Conservation (phyloP, 2,797 vertebrate species). For the Trichosurus vulpecula region DNA sequence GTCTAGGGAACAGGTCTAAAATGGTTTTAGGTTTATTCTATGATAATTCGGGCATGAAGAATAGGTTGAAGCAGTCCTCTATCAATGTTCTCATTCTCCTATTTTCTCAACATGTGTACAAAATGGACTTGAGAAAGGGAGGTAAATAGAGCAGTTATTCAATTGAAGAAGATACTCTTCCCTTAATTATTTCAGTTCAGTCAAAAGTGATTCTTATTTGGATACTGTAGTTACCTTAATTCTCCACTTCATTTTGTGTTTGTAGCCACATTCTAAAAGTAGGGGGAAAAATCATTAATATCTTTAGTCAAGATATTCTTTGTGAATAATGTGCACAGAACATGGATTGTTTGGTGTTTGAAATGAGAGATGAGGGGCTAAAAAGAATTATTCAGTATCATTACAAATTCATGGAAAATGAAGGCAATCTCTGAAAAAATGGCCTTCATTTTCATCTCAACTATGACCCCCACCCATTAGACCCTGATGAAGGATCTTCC, state of each 20-base stretch:
- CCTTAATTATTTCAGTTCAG: slow-evolving; percentile 54
- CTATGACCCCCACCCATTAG: slow-evolving; percentile 23
- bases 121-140: slow-evolving; percentile 31
- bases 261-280: slow-evolving; percentile 40
- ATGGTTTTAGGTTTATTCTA: slow-evolving; percentile 42
- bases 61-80: slow-evolving; percentile 35
- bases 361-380: slow-evolving; percentile 30
- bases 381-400: slow-evolving; percentile 48
- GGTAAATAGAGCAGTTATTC: background rate
- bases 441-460: slow-evolving; percentile 47
- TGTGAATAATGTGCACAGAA: slow-evolving; percentile 26
- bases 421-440: slow-evolving; percentile 23
- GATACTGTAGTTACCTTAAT: slow-evolving; percentile 48
- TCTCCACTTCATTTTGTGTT: slow-evolving; percentile 52
- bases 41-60: slow-evolving; percentile 39
- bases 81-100: slow-evolving; percentile 33
- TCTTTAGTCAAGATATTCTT: slow-evolving; percentile 47
- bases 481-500: slow-evolving; percentile 42
- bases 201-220: slow-evolving; percentile 52
- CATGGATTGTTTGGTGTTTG: slow-evolving; percentile 32
- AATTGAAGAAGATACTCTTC: slow-evolving; percentile 9
- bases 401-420: slow-evolving; percentile 37
- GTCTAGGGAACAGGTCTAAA: slow-evolving; percentile 50
- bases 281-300: slow-evolving; percentile 30
- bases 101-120: slow-evolving; percentile 37